These are phyloP conservation scores for Nothobranchius furzeri DNA, from an alignment of 2,113 vertebrate species.

Conservation along the genomic window DNA sequence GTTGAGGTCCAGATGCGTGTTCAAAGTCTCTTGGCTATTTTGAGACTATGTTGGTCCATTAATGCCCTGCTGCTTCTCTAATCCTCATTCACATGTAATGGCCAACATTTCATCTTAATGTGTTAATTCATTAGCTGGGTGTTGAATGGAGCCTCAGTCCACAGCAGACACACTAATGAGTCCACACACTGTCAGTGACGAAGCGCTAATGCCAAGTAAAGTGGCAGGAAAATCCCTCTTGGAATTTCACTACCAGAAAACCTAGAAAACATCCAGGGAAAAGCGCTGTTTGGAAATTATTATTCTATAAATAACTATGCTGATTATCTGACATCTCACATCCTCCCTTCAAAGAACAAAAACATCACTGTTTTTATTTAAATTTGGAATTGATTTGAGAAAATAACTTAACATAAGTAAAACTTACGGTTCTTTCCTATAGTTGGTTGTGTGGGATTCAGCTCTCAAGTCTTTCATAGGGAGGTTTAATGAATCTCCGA, in stretches of 20 bases:
- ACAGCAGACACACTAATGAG: slow-evolving; percentile 74
- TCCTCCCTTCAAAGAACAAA: too few relatives aligned
- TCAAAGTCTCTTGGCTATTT: slow-evolving; percentile 68
- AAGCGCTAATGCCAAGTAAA: slow-evolving; percentile 32
- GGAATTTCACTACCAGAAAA: not conserved
- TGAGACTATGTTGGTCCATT: slow-evolving; percentile 72
- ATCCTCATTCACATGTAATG: slow-evolving; percentile 85
- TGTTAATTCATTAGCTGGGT: slow-evolving; percentile 76
- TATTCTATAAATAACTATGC: not conserved
- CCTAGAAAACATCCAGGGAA: not conserved
- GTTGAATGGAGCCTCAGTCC: slow-evolving; percentile 66
- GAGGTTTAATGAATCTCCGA: too few relatives aligned
- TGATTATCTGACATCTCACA: too few relatives aligned
- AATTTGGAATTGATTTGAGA: too few relatives aligned
- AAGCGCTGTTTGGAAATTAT: not conserved
- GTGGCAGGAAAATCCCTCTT: slow-evolving; percentile 37
- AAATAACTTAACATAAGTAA: too few relatives aligned
- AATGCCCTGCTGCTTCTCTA: slow-evolving; percentile 82
- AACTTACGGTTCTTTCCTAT: too few relatives aligned
- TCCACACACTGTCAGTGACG: slow-evolving; percentile 1
- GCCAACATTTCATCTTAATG: slow-evolving; percentile 80
- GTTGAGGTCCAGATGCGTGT: slow-evolving; percentile 64
- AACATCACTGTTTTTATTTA: too few relatives aligned
- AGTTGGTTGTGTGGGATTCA: too few relatives aligned
- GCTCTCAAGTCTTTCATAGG: too few relatives aligned